Percentiles rank a stretch among this genome's conserved stretches.
phyloP scores from a whole-genome alignment of 1,140 invertebrate genomes.

The Drosophila eugracilis region DNA sequence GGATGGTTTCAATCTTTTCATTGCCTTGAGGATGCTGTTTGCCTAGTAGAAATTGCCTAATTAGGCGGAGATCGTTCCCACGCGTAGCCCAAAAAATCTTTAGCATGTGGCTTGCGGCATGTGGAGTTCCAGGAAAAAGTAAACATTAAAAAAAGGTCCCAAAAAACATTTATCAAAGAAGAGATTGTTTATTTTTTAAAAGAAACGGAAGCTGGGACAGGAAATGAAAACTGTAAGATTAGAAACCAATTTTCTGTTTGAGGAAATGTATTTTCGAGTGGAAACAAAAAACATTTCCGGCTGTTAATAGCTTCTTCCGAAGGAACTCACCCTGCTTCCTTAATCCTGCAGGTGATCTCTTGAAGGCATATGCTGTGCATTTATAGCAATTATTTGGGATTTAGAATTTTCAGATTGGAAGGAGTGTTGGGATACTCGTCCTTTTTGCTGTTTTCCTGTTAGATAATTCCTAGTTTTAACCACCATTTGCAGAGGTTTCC shows the following conservation, averaged over 20 bases:
- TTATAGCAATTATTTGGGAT: not conserved
- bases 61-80: constrained; percentile 49
- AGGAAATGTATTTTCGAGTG: constrained; percentile 14
- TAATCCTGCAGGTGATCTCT: constrained; percentile 14
- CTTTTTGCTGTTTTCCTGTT: constrained; percentile 38
- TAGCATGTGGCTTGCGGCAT: constrained; percentile 43
- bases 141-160: constrained; percentile 22
- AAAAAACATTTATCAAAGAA: constrained; percentile 21
- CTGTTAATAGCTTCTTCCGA: constrained; percentile 13
- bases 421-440: not conserved
- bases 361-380: not conserved
- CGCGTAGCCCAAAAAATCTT: constrained; percentile 26
- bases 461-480: constrained; percentile 16
- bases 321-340: constrained; percentile 15
- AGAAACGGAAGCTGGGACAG: constrained; percentile 34
- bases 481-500: constrained; percentile 43
- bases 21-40: constrained; percentile 25
- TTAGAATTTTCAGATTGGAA: too few species aligned
- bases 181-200: constrained; percentile 14
- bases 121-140: constrained; percentile 24
- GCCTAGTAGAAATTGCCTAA: constrained; percentile 49
- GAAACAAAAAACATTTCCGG: constrained; percentile 41
- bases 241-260: constrained; percentile 28
- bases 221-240: constrained; percentile 31
- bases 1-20: constrained; percentile 10